Base-by-base conservation (phyloP, 2,888 invertebrate genomes). In the Candidula unifasciata region DNA sequence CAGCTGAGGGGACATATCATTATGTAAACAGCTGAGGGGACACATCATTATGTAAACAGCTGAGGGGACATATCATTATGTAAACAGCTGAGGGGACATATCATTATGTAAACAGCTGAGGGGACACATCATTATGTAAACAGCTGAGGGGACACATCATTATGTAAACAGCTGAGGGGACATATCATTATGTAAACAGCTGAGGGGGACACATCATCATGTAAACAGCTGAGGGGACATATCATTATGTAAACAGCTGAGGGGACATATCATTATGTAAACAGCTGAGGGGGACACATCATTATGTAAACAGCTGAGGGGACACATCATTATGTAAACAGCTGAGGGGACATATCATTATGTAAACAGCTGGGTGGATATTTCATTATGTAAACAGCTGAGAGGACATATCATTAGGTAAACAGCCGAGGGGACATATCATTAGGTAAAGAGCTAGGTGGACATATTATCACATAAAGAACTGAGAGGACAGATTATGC, bases 361-460 rank as follows among this genome's bases (percentile, higher is more conserved):
- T n/a, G n/a, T n/a, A n/a, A n/a, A n/a, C n/a, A n/a, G n/a, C n/a
- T n/a, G n/a, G n/a, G n/a, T n/a, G n/a, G n/a, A n/a, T n/a, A n/a
- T n/a, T n/a, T n/a, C n/a, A n/a, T 88, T 84, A 89, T 91, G 89
- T 86, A 89, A 90, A 66, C 88, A 89, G 74, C 91, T 92, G 90
- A 27, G 89, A 68, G 24, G 35, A 37, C 16, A 88, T 16, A 83
- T 86, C 83, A 85, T 88, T 84, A 89, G 90, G 89, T 86, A 89
- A 90, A 66, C 88, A 89, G 74, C 91, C 91, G 90, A 27, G 89
- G 54, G 24, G 35, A 37, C 16, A 88, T 16, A 83, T 86, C 83
- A 85, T 88, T 84, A 89, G 90, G 89, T 86, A 89, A 90, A 66
- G 89, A 89, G 74, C 91, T 92, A 89, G n/a, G 89, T 54, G 24